phyloP scores from a whole-genome alignment of 2,888 invertebrate genomes.

The Furcula furcula region DNA sequence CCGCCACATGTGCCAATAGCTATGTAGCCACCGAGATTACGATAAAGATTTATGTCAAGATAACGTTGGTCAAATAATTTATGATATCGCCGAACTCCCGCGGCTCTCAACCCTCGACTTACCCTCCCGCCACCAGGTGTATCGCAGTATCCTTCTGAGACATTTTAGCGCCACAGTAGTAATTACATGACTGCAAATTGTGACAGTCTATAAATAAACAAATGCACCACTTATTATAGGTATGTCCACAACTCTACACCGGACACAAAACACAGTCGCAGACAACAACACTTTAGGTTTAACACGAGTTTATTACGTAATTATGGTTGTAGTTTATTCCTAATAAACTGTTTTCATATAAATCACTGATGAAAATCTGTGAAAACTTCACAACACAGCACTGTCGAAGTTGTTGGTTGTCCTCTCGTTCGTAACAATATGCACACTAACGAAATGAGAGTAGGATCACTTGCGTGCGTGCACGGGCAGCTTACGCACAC shows the following conservation, averaged over 20 bases:
- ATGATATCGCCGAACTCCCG: constrained; percentile 11
- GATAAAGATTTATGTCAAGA: constrained; percentile 29
- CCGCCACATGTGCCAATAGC: constrained; percentile 49
- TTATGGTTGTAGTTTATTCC: constrained; percentile 12
- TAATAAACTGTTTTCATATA: constrained; percentile 19
- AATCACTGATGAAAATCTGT: constrained; percentile 33
- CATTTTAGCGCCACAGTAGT: constrained; percentile 78
- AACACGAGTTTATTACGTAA: constrained; percentile 16
- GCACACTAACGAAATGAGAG: constrained; percentile 33
- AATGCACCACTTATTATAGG: constrained; percentile 59
- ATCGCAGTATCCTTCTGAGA: constrained; percentile 93
- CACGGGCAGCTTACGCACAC: constrained; percentile 15
- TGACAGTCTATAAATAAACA: constrained; percentile 81
- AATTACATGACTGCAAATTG: constrained; percentile 79
- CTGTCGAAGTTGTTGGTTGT: constrained; percentile 29
- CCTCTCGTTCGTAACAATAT: constrained; percentile 47
- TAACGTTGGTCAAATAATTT: constrained; percentile 11
- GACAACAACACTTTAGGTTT: constrained; percentile 16
- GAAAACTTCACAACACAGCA: constrained; percentile 42
- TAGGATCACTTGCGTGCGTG: constrained; percentile 14
- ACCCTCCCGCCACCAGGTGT: constrained; percentile 98
- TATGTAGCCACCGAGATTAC: constrained; percentile 27
- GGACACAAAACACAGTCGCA: constrained; percentile 21
- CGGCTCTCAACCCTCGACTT: constrained; percentile 65
- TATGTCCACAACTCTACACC: constrained; percentile 43